Evolutionary conservation across 2,888 invertebrate species (phyloP), one percentile per base, ranked within the genome.

Genomic region (Panzeria rudis): DNA sequence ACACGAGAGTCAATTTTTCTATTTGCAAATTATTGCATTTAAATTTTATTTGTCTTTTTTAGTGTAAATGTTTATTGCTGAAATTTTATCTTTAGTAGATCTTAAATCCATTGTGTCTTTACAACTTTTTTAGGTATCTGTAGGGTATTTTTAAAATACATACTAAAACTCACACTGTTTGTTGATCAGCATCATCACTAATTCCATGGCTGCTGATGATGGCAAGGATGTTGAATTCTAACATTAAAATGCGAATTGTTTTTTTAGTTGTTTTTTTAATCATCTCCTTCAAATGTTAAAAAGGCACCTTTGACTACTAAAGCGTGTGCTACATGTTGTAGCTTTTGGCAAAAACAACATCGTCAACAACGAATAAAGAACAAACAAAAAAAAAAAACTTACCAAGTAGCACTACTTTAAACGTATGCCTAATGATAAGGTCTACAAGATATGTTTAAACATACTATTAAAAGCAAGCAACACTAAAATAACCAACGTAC

Each of bases 401-500:
- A 44, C 68, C 72, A 78, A 85, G 81, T 85, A 82, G 81, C 85
- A 71, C 68, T 81, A 75, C 85, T 82, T 75, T 71, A 78, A 82
- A 82, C 82, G 81, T 82, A 82, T 78, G 78, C 75, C 78, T 85
- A 78, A 82, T 85, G 85, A 85, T 82, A 85, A 85, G 78, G 85
- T 82, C 85, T 82, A 85, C 85, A 85, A 82, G 81, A 85, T 85
- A 82, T 85, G 81, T 78, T 82, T 78, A 71, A 85, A 82, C 81
- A 78, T 78, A 75, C 73, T 85, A 75, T 78, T 81, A 75, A 79
- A 85, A 82, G 47, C 81, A 69, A 82, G 81, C 78, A 80, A 52
- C 50, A 54, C 64, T 61, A 35, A 52, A 38, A 52, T 23, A 77
- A 15, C 66, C 66, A 83, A 54, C 61, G 44, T 23, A 8, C 71